Conservation (phyloP, 1,140 invertebrate species). For the Nilaparvata lugens region DNA sequence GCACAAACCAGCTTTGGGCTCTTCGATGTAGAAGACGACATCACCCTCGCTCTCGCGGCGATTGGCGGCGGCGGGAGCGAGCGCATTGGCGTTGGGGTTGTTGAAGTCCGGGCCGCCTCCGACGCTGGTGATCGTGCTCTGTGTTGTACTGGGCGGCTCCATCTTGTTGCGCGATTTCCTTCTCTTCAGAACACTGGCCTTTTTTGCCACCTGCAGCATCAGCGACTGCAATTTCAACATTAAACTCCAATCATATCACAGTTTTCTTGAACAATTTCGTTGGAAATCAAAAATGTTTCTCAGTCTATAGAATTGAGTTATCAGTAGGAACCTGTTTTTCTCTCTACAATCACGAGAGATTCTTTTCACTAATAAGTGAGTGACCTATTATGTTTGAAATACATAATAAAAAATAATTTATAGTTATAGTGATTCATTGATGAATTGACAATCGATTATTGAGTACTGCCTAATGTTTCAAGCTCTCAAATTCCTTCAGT, state of each 20-base stretch:
- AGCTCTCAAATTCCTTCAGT: too few species aligned
- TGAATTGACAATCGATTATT: too few species aligned
- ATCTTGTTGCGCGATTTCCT: slow-evolving; percentile 58
- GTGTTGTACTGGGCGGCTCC: slow-evolving; percentile 36
- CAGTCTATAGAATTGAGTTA: too few species aligned
- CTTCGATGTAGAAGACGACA: slow-evolving; percentile 60
- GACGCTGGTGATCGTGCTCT: slow-evolving; percentile 15
- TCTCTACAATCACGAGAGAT: too few species aligned
- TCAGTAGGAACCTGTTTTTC: too few species aligned
- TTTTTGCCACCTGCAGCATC: slow-evolving; percentile 62
- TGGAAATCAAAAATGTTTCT: not conserved
- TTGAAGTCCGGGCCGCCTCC: slow-evolving; percentile 21
- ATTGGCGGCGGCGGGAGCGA: slow-evolving; percentile 24
- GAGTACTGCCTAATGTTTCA: too few species aligned
- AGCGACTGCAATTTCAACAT: slow-evolving; percentile 40
- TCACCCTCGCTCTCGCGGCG: slow-evolving; percentile 51
- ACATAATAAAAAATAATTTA: too few species aligned
- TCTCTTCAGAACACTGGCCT: slow-evolving; percentile 59
- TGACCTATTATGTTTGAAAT: too few species aligned
- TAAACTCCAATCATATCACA: not conserved
- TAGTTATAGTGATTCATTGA: too few species aligned
- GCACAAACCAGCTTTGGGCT: slow-evolving; percentile 50
- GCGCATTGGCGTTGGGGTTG: slow-evolving; percentile 22
- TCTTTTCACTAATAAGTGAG: too few species aligned
- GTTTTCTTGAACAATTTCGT: not conserved